Evolutionary conservation across 2,888 invertebrate genomes (phyloP).

Genomic region (Neocrepidodera transversa): DNA sequence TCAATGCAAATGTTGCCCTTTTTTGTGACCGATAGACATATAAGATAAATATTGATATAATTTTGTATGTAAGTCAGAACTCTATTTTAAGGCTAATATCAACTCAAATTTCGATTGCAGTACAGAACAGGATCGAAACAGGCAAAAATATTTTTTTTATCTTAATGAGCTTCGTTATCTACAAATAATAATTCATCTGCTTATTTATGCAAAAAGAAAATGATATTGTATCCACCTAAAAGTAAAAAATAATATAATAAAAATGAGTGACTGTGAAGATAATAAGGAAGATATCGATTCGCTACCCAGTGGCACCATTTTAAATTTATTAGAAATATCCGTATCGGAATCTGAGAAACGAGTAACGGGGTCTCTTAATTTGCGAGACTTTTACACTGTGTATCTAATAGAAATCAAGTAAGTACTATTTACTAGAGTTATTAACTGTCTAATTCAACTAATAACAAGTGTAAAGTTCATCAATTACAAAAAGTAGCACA

Average conservation of each 20-base stretch:
- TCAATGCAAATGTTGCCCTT: too few species aligned
- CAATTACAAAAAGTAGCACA: constrained; percentile 1
- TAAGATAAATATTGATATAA: too few species aligned
- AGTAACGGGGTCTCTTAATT: constrained; percentile 75
- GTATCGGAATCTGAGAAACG: constrained; percentile 80
- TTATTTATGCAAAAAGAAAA: constrained; percentile 3
- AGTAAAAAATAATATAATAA: not conserved
- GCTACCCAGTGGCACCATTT: constrained; percentile 62
- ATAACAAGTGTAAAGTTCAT: constrained; percentile 32
- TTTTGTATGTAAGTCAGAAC: too few species aligned
- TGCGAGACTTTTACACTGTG: constrained; percentile 79
- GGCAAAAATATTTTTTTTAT: too few species aligned
- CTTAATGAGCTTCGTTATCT: too few species aligned
- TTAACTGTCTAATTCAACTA: too few species aligned
- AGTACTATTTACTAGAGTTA: constrained; percentile 54
- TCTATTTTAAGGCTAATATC: too few species aligned
- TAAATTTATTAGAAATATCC: constrained; percentile 76
- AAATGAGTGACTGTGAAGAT: constrained; percentile 21
- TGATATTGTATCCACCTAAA: constrained; percentile 8
- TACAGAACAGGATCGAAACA: too few species aligned
- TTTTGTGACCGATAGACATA: too few species aligned
- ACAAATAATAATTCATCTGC: too few species aligned
- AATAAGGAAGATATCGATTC: constrained; percentile 3
- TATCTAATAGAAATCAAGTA: constrained; percentile 82
- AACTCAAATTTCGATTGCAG: too few species aligned